These are phyloP conservation scores for Mesocentrotus franciscanus DNA, from an alignment of 53 echinoderm and acorn worm genomes.

Conservation along the genomic window DNA sequence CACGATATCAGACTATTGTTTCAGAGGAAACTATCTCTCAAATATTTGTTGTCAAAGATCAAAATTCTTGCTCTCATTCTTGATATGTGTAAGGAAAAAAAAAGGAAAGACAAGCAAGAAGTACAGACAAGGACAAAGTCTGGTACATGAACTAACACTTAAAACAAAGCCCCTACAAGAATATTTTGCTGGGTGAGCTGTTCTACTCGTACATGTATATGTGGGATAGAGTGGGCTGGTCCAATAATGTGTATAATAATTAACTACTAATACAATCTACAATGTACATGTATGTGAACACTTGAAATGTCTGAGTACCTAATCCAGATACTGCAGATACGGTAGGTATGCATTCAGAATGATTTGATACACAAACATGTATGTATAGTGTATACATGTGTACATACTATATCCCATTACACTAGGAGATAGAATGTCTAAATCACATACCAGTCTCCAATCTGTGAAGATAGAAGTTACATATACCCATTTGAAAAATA, in stretches of 20 bases:
- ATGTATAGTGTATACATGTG: too few species aligned
- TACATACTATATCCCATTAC: too few species aligned
- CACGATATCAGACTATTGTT: neutral
- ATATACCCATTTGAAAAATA: too few species aligned
- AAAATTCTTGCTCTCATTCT: neutral
- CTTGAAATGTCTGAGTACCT: too few species aligned
- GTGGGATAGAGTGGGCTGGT: neutral
- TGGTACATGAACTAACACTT: neutral
- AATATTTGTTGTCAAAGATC: neutral
- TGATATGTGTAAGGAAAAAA: neutral
- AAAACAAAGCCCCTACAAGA: neutral
- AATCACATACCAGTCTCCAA: too few species aligned
- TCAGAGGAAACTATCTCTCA: neutral
- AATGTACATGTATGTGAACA: neutral
- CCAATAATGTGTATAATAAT: neutral
- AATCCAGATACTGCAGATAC: too few species aligned
- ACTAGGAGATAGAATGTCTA: too few species aligned
- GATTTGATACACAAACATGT: too few species aligned
- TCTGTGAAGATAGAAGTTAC: too few species aligned
- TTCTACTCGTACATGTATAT: neutral
- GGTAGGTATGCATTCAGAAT: too few species aligned
- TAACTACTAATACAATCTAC: neutral
- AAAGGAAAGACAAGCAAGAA: too few species aligned
- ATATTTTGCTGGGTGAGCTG: neutral
- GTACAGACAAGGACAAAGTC: neutral